A percentile compares a stretch with the other conserved stretches of the same genome.
phyloP scores from a whole-genome alignment of 2,888 invertebrate genomes.

The Patella depressa region DNA sequence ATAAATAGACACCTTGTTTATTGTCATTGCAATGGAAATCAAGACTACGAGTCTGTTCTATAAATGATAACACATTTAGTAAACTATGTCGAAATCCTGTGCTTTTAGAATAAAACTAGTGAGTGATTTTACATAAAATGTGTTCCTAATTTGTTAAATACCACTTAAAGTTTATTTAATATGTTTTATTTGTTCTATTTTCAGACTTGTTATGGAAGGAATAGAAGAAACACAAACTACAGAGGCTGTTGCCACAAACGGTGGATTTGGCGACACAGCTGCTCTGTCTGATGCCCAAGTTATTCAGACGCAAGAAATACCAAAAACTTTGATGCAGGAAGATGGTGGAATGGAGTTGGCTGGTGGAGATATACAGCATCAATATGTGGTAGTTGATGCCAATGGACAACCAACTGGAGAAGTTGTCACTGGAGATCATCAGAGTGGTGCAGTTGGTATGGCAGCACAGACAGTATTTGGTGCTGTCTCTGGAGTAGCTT shows the following conservation, averaged over 20 bases:
- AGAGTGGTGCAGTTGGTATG: slow-evolving; percentile 19
- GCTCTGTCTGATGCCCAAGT: slow-evolving; percentile 37
- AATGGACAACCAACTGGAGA: slow-evolving; percentile 11
- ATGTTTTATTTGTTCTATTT: no score
- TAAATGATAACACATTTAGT: no score
- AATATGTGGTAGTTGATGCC: slow-evolving; percentile 23
- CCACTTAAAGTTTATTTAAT: no score
- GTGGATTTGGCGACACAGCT: slow-evolving; percentile 19
- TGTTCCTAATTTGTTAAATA: no score
- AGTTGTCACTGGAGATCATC: not conserved
- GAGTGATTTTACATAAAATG: no score
- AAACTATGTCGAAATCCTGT: no score
- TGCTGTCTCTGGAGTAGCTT: not conserved
- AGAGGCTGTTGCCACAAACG: slow-evolving; percentile 3
- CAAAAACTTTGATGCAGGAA: slow-evolving; percentile 39
- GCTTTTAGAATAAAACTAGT: no score
- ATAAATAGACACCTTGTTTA: no score
- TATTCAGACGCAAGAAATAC: slow-evolving; percentile 37
- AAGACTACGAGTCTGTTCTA: no score
- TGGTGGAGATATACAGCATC: slow-evolving; percentile 20
- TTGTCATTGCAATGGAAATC: no score
- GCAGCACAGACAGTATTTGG: not conserved
- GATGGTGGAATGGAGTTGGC: slow-evolving; percentile 29
- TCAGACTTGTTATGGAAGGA: not conserved
- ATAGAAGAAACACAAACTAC: slow-evolving; percentile 20